Evolutionary conservation across 2,113 vertebrate species (phyloP), one percentile per base, ranked within the genome.

Genomic region (Girardinichthys multiradiatus): DNA sequence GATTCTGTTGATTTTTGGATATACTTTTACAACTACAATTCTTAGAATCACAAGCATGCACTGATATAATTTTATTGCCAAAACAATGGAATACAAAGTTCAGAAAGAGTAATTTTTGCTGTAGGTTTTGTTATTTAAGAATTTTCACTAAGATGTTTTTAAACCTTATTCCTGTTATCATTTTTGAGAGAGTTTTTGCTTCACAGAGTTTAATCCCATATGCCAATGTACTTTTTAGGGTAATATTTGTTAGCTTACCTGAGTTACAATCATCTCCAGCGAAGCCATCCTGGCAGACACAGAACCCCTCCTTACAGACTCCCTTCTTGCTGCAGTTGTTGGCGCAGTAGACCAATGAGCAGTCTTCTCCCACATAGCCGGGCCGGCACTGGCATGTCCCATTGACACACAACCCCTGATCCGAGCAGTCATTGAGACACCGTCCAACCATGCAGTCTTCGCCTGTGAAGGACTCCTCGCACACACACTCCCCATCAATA

Each of bases 401-500:
- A 0, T 99, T 99, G 82, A 74, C 26, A n/a, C 98, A 99, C 45
- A 37, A 61, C 0, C 98, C 98, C 61, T 95, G 96, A 75, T 96
- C 96, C 0, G 95, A 98, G 88, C 98, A 99, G 93, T 98, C 96
- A 1, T 88, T 95, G 2, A 97, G 96, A 69, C 98, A 99, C 61
- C 95, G 90, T 33, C 96, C 94, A 48, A 95, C 87, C 5, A 95
- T 94, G 89, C 98, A 99, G 72, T 97, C 97, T 9, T 97, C 95
- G 0, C 98, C 98, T 0, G 93, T 65, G 90, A 95, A 99, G 4
- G 96, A 93, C 74, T 98, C 98, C 72, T 99, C 97, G 2, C 98
- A 99, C 72, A 98, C 83, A 2, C 98, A 99, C 84, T 97, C 95
- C 0, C 97, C 97, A 0, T 97, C 97, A 71, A 99, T 95, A 8